Conservation (phyloP, 2,113 vertebrate genomes). For the Corythornis madagascariensis region DNA sequence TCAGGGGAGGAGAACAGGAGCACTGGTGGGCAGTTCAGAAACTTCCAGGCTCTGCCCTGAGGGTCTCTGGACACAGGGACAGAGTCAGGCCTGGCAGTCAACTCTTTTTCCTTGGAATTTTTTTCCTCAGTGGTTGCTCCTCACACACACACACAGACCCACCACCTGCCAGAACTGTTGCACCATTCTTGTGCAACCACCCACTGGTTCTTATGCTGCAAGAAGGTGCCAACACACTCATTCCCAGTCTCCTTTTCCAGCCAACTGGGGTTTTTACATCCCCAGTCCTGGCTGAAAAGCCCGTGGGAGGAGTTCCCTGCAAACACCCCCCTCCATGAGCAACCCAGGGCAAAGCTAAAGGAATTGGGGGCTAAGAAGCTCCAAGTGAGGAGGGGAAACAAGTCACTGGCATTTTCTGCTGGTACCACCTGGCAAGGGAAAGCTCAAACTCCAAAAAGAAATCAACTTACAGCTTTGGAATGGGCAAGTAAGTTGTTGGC, state of each 20-base stretch:
- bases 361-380: not conserved
- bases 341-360: not conserved
- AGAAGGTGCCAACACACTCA: too few relatives aligned
- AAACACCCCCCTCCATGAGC: not conserved
- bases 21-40: not conserved
- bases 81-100: not conserved
- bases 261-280: not conserved
- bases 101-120: not conserved
- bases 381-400: not conserved
- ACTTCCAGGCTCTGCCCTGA: not conserved
- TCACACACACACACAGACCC: not conserved
- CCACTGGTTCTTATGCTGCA: not conserved
- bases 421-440: not conserved
- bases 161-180: too few relatives aligned
- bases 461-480: conserved; percentile 87
- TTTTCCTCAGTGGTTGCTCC: not conserved
- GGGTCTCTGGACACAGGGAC: accelerated
- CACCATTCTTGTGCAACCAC: not conserved
- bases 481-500: conserved; percentile 94
- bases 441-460: not conserved
- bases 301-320: not conserved
- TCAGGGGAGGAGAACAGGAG: not conserved
- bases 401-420: not conserved
- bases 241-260: not conserved
- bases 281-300: accelerated